These are phyloP conservation scores for Plotosus lineatus DNA, from an alignment of 2,113 vertebrate species.

Conservation along the genomic window DNA sequence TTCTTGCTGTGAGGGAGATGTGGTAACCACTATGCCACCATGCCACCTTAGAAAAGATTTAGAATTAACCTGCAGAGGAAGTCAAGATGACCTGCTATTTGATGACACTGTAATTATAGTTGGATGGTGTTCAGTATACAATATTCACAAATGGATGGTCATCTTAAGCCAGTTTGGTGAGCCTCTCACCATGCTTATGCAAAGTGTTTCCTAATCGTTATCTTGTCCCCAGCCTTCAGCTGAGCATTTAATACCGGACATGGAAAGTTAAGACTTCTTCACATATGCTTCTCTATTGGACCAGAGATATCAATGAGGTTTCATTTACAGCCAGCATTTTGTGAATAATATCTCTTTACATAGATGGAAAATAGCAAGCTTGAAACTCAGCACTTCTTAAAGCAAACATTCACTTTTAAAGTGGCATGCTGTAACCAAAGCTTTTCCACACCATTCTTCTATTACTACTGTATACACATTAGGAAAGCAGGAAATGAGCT, in stretches of 20 bases:
- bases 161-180: constrained; percentile 44
- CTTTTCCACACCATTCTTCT: constrained; percentile 6
- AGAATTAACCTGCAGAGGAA: not conserved
- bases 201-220: constrained; percentile 57
- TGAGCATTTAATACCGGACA: constrained; percentile 55
- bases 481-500: constrained; percentile 1
- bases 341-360: constrained; percentile 36
- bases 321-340: constrained; percentile 47
- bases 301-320: constrained; percentile 52
- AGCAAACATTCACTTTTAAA: constrained; percentile 9
- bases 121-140: constrained; percentile 29
- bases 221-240: constrained; percentile 56
- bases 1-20: too few species aligned
- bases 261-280: constrained; percentile 54
- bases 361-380: constrained; percentile 16
- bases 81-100: not conserved
- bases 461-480: not conserved
- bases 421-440: constrained; percentile 33
- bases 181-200: constrained; percentile 47
- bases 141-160: constrained; percentile 40
- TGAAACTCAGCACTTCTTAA: constrained; percentile 25
- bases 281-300: constrained; percentile 60
- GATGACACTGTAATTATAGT: constrained; percentile 31
- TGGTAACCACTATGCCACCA: too few species aligned
- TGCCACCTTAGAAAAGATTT: constrained; percentile 8